Conservation (phyloP, 2,797 vertebrate species). For the Propithecus deckenii region DNA sequence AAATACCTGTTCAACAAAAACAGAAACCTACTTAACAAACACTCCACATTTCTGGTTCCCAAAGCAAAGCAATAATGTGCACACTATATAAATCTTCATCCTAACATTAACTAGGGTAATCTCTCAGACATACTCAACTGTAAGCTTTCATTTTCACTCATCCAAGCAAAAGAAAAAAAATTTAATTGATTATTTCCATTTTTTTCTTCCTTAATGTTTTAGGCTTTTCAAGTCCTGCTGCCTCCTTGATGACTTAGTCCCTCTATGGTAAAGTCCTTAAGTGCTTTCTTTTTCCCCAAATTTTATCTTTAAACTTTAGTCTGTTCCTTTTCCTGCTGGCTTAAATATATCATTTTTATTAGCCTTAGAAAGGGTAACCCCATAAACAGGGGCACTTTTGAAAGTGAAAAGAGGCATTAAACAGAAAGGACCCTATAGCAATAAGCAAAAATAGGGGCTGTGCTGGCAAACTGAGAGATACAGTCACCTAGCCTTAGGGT, state of each 20-base stretch:
- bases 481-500: background rate
- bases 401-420: constrained; percentile 11
- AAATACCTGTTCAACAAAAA: constrained; percentile 82
- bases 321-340: background rate
- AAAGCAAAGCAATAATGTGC: constrained; percentile 67
- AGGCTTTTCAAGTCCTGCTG: constrained; percentile 49
- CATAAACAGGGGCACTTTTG: background rate
- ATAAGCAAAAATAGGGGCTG: background rate
- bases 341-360: background rate
- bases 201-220: constrained; percentile 47
- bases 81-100: constrained; percentile 80
- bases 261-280: background rate
- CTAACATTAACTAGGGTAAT: constrained; percentile 76
- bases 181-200: constrained; percentile 63
- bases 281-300: background rate
- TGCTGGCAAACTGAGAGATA: background rate
- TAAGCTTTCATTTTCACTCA: constrained; percentile 74
- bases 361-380: background rate
- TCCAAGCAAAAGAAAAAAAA: constrained; percentile 51
- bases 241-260: background rate
- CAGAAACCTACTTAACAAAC: constrained; percentile 82
- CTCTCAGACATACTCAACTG: constrained; percentile 71
- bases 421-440: background rate
- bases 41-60: constrained; percentile 71
- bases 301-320: constrained; percentile 35